A percentile compares a stretch with the other conserved stretches of the same genome.
Conservation (phyloP, 92 coral and sea anemone genomes). For the Zoanthus sansibaricus region DNA sequence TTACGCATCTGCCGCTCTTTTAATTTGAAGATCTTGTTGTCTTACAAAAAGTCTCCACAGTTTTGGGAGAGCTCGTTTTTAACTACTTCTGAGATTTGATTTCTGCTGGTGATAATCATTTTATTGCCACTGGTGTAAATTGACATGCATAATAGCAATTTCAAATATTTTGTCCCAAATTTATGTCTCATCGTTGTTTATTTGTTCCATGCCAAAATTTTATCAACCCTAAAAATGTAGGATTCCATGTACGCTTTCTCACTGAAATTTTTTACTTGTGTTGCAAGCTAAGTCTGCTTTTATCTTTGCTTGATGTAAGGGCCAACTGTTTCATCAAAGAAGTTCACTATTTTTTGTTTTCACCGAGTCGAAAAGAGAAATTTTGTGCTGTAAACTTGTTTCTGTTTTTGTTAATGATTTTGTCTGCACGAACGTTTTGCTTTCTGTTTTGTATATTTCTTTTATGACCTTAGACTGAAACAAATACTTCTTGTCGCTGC, state of each 20-base stretch:
- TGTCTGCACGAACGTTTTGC: background rate
- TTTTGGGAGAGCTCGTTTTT: too few relatives aligned
- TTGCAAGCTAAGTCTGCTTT: background rate
- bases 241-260: background rate
- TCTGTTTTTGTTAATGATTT: background rate
- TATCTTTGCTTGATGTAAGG: background rate
- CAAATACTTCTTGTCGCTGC: background rate
- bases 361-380: background rate
- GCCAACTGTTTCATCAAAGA: background rate
- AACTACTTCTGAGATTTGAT: too few relatives aligned
- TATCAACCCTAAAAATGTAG: background rate
- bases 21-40: too few relatives aligned
- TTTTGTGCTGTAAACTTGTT: background rate
- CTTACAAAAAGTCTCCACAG: too few relatives aligned
- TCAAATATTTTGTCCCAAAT: background rate
- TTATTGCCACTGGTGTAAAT: background rate
- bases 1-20: too few relatives aligned
- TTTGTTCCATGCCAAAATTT: background rate
- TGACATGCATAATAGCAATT: background rate
- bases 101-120: too few relatives aligned
- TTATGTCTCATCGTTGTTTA: background rate
- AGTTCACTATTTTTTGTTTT: background rate
- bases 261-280: background rate
- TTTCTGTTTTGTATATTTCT: background rate
- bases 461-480: background rate